Conservation (phyloP, 1,140 invertebrate species). For the Chrysoperla carnea region DNA sequence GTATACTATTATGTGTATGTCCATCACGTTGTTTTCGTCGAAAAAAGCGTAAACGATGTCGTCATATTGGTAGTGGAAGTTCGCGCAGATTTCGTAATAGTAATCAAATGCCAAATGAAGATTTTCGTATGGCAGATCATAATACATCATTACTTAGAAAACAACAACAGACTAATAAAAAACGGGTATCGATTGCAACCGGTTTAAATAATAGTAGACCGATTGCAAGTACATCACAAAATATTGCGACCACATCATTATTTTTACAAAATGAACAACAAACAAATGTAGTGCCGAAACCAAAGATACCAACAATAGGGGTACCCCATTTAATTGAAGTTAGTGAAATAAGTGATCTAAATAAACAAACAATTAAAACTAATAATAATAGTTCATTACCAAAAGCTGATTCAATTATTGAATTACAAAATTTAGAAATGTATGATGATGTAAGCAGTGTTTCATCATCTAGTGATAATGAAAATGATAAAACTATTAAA, state of each 20-base stretch:
- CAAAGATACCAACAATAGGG: constrained; percentile 8
- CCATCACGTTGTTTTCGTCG: constrained; percentile 20
- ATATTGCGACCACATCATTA: constrained; percentile 10
- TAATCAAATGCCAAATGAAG: constrained; percentile 17
- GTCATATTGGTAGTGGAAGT: constrained; percentile 15
- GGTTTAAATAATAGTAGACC: constrained; percentile 8
- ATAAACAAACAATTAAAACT: background rate
- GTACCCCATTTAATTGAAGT: constrained; percentile 16
- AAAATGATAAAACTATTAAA: constrained; percentile 5
- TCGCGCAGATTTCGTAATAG: constrained; percentile 9
- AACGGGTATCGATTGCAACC: constrained; percentile 20
- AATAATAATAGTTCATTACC: background rate
- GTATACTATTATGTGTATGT: constrained; percentile 36
- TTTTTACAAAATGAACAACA: constrained; percentile 9
- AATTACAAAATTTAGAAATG: constrained; percentile 21
- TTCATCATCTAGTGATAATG: constrained; percentile 19
- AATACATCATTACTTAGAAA: constrained; percentile 11
- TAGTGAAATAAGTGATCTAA: background rate
- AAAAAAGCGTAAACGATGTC: constrained; percentile 16
- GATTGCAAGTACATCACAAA: constrained; percentile 14
- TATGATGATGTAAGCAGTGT: constrained; percentile 22
- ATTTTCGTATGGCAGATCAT: constrained; percentile 16
- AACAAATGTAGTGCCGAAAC: background rate
- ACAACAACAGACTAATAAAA: constrained; percentile 11
- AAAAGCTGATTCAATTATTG: constrained; percentile 18